A percentile compares a stretch with the other conserved stretches of the same genome.
These are phyloP conservation scores for Pantherophis alleghaniensis DNA, from an alignment of 2,797 vertebrate genomes.

Conservation along the genomic window DNA sequence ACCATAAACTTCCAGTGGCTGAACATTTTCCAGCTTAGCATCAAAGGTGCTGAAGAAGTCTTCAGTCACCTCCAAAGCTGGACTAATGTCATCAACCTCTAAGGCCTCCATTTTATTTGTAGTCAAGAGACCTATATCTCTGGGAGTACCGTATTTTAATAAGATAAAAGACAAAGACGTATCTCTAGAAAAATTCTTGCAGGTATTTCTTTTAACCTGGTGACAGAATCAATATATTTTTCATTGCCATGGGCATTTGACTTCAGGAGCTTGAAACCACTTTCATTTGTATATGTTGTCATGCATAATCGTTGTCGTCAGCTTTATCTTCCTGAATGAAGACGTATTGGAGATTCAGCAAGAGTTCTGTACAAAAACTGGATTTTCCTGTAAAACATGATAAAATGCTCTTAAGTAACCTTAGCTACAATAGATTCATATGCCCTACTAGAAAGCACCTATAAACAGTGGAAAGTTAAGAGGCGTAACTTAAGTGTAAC, in stretches of 20 bases:
- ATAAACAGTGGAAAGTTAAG: background rate
- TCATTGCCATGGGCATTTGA: background rate
- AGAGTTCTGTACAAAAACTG: background rate
- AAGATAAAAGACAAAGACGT: slow-evolving; percentile 10
- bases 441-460: background rate
- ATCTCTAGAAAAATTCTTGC: slow-evolving; percentile 6
- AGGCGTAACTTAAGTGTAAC: background rate
- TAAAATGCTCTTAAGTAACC: slow-evolving; percentile 8
- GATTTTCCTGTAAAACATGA: slow-evolving; percentile 61
- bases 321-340: slow-evolving; percentile 12
- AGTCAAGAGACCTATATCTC: background rate
- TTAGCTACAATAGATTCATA: background rate
- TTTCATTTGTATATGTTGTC: background rate
- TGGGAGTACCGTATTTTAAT: background rate
- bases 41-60: slow-evolving; percentile 91
- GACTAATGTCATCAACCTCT: slow-evolving; percentile 92
- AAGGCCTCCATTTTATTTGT: slow-evolving; percentile 82
- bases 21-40: slow-evolving; percentile 77
- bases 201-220: background rate
- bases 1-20: slow-evolving; percentile 74
- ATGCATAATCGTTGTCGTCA: background rate
- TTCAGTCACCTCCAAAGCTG: slow-evolving; percentile 94
- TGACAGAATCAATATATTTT: background rate
- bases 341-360: background rate
- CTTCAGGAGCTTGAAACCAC: slow-evolving; percentile 31